phyloP scores from a whole-genome alignment of 2,113 vertebrate genomes.

The Plectropomus leopardus region DNA sequence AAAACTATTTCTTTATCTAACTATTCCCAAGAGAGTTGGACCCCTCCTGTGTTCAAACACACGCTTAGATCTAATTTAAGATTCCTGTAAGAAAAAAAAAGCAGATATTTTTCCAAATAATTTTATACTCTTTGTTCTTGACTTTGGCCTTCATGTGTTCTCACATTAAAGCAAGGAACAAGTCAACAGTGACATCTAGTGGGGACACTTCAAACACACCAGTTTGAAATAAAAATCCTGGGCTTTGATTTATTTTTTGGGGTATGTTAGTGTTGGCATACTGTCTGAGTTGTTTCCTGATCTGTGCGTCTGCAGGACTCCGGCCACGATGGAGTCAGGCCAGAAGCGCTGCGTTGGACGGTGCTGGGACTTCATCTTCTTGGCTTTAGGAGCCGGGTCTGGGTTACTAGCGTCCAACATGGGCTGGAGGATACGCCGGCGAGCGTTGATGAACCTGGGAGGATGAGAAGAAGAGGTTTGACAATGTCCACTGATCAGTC shows the following conservation, averaged over 20 bases:
- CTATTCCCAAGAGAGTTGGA: conserved; percentile 7
- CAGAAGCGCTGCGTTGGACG: conserved; percentile 98
- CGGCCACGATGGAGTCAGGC: conserved; percentile 98
- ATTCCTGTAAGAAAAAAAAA: conserved; percentile 7
- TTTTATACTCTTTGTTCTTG: not conserved
- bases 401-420: conserved; percentile 99
- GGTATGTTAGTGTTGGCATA: conserved; percentile 70
- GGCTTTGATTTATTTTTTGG: not conserved
- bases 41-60: not conserved
- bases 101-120: not conserved
- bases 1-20: not conserved
- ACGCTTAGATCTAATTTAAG: not conserved
- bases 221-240: not conserved
- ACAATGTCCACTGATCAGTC: too few species aligned
- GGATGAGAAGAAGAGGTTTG: not conserved
- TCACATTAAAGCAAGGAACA: not conserved
- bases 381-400: conserved; percentile 96
- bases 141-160: not conserved
- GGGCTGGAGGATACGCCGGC: conserved; percentile 96
- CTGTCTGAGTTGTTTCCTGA: conserved; percentile 92
- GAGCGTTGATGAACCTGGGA: conserved; percentile 96
- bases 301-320: conserved; percentile 94
- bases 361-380: conserved; percentile 99
- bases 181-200: conserved; percentile 31
- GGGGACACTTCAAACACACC: not conserved